A percentile compares a stretch with the other conserved stretches of the same genome.
Evolutionary conservation across 2,888 invertebrate genomes (phyloP).

Genomic region (Uloborus plumipes): DNA sequence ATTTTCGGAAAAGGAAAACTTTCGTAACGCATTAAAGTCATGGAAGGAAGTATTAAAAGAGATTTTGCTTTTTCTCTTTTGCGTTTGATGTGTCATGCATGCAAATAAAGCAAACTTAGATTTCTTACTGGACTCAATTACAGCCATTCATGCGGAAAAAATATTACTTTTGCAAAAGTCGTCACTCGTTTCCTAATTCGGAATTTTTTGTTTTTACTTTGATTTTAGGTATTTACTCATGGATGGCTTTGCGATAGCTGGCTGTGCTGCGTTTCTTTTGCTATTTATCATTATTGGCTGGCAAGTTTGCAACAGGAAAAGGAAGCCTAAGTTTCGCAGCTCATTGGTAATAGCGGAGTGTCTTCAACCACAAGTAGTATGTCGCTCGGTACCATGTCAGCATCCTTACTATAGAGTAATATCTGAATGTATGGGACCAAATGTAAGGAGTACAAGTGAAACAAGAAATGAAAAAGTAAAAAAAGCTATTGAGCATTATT

Average conservation of each 20-base stretch:
- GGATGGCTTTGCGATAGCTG: constrained; percentile 31
- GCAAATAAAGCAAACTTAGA: too few species aligned
- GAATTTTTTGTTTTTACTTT: background rate
- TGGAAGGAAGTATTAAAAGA: too few species aligned
- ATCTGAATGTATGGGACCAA: constrained; percentile 30
- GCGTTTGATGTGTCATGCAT: too few species aligned
- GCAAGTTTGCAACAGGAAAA: constrained; percentile 14
- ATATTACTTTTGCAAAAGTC: too few species aligned
- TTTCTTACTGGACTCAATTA: too few species aligned
- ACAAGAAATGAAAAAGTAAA: background rate
- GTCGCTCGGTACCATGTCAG: constrained; percentile 51
- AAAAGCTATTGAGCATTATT: background rate
- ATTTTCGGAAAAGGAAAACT: too few species aligned
- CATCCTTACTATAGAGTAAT: constrained; percentile 60
- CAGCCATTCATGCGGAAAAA: too few species aligned
- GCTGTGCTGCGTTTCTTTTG: constrained; percentile 20
- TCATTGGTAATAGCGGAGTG: constrained; percentile 46
- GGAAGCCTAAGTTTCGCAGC: constrained; percentile 1
- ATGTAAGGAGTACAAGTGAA: background rate
- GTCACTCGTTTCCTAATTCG: too few species aligned
- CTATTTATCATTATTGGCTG: constrained; percentile 35
- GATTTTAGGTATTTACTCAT: constrained; percentile 22
- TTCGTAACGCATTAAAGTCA: too few species aligned
- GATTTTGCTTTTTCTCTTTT: too few species aligned
- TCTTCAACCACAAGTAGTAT: constrained; percentile 45